These are phyloP conservation scores for Melinopterus prodromus DNA, from an alignment of 2,888 invertebrate species.

Conservation along the genomic window DNA sequence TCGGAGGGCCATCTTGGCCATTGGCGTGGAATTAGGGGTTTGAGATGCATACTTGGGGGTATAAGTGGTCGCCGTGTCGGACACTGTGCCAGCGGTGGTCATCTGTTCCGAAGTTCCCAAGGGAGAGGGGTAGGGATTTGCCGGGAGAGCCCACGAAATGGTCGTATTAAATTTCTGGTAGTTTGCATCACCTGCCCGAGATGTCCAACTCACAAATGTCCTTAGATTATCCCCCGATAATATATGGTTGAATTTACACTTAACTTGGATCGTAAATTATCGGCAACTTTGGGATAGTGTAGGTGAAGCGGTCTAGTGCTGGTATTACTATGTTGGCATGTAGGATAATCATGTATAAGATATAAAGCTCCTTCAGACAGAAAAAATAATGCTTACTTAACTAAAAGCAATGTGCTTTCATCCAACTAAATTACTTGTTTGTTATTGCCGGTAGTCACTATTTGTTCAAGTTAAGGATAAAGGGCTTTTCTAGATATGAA, in stretches of 20 bases:
- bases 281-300: slow-evolving; percentile 18
- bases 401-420: too few species aligned
- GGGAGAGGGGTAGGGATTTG: slow-evolving; percentile 50
- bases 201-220: slow-evolving; percentile 52
- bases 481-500: too few species aligned
- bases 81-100: slow-evolving; percentile 46
- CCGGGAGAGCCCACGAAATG: slow-evolving; percentile 48
- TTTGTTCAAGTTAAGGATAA: too few species aligned
- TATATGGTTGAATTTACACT: slow-evolving; percentile 38
- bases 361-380: too few species aligned
- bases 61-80: neutral
- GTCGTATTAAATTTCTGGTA: slow-evolving; percentile 56
- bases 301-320: too few species aligned
- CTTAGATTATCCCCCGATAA: slow-evolving; percentile 49
- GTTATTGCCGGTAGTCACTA: too few species aligned
- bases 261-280: slow-evolving; percentile 35
- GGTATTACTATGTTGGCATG: neutral
- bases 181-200: slow-evolving; percentile 55
- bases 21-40: slow-evolving; percentile 10
- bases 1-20: slow-evolving; percentile 9
- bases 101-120: slow-evolving; percentile 50
- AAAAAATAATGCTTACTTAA: too few species aligned
- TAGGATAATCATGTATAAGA: too few species aligned
- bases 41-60: slow-evolving; percentile 38
- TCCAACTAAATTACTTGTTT: too few species aligned